A percentile compares a stretch with the other conserved stretches of the same genome.
phyloP scores from a whole-genome alignment of 2,797 vertebrate genomes.

The Pseudochaenichthys georgianus region DNA sequence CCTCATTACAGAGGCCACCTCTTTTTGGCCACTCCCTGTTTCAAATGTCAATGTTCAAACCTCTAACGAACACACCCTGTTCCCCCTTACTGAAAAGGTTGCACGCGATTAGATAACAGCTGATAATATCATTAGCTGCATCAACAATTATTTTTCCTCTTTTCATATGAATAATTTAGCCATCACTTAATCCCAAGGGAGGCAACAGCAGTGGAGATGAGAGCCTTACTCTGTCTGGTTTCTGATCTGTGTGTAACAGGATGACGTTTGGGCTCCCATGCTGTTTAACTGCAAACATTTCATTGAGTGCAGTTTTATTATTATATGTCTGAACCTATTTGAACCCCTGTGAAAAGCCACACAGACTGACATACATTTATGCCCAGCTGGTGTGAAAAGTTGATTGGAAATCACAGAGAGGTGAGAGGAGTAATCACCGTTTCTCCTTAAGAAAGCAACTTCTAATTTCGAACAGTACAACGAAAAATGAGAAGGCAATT shows the following conservation, averaged over 20 bases:
- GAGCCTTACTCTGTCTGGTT: neutral
- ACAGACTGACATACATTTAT: no score
- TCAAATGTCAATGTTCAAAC: constrained; percentile 71
- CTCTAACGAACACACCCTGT: constrained; percentile 36
- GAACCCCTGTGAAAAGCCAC: no score
- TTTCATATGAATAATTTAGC: constrained; percentile 64
- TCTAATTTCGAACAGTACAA: no score
- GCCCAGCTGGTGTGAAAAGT: no score
- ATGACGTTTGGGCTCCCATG: neutral
- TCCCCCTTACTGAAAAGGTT: constrained; percentile 64
- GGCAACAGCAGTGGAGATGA: constrained; percentile 9
- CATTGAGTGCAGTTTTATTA: no score
- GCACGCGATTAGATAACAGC: constrained; percentile 28
- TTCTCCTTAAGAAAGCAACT: no score
- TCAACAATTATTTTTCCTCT: constrained; percentile 15
- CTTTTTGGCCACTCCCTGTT: constrained; percentile 58
- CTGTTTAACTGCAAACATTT: no score
- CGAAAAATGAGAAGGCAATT: no score
- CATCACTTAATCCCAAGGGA: constrained; percentile 30
- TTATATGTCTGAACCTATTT: no score
- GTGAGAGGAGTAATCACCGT: no score
- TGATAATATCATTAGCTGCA: constrained; percentile 46
- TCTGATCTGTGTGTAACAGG: constrained; percentile 33
- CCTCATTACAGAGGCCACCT: constrained; percentile 65
- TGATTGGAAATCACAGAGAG: no score